These are phyloP conservation scores for Lasioglossum malachurum DNA, from an alignment of 2,888 invertebrate genomes.

Conservation along the genomic window DNA sequence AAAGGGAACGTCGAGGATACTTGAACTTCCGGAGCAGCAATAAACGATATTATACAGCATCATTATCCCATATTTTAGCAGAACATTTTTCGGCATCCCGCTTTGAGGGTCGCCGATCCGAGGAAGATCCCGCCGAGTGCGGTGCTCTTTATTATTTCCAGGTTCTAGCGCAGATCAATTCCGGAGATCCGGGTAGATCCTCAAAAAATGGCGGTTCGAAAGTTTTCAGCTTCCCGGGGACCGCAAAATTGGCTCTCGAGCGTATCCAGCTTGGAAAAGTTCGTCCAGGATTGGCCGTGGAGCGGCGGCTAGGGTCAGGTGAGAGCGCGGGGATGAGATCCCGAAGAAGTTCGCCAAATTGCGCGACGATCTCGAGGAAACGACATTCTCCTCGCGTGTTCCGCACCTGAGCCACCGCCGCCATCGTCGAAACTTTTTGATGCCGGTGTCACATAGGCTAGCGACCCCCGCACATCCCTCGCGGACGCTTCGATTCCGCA, in stretches of 20 bases:
- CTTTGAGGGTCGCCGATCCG: not conserved
- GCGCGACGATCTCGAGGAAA: slow-evolving; percentile 69
- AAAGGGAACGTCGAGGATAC: not conserved
- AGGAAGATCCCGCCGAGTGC: not conserved
- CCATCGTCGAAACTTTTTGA: slow-evolving; percentile 68
- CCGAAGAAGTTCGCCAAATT: slow-evolving; percentile 70
- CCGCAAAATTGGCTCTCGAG: slow-evolving; percentile 69
- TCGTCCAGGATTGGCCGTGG: slow-evolving; percentile 57
- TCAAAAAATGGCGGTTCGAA: slow-evolving; percentile 68
- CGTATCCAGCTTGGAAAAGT: slow-evolving; percentile 64
- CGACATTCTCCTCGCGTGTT: slow-evolving; percentile 64
- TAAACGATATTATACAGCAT: not conserved
- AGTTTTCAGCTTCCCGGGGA: slow-evolving; percentile 60
- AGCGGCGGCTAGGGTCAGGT: slow-evolving; percentile 33
- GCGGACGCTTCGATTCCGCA: slow-evolving; percentile 67
- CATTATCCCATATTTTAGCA: not conserved
- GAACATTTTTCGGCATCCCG: not conserved
- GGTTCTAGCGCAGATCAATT: slow-evolving; percentile 45
- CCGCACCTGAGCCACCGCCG: slow-evolving; percentile 47
- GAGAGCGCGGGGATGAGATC: slow-evolving; percentile 52
- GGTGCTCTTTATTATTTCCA: slow-evolving; percentile 12
- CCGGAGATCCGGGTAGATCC: slow-evolving; percentile 50
- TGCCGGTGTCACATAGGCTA: slow-evolving; percentile 60
- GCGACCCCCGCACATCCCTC: not conserved
- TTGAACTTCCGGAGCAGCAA: not conserved